Base-by-base conservation (phyloP, 2,113 vertebrate species). In the Poeciliopsis turrubarensis region DNA sequence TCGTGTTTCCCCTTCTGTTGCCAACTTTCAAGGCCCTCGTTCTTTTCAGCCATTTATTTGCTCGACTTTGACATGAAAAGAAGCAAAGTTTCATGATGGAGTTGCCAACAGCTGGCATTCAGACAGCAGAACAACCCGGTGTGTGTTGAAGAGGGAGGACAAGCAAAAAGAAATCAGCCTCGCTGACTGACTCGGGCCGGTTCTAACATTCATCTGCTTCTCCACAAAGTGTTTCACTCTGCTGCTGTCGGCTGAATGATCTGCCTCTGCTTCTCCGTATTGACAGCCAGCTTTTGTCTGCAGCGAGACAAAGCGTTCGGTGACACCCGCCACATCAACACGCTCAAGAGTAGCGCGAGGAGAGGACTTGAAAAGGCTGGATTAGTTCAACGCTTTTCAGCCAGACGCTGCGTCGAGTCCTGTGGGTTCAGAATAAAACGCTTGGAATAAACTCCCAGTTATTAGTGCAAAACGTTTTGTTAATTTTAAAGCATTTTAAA, bases 321-420 rank as follows among this genome's bases (percentile, higher is more conserved):
- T 10, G 60, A 77, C 79, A 75, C 72, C 72, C 77, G 73, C 73
- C 70, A 30, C 78, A 68, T 44, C 6, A 13, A 32, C 41, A 13
- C 77, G 10, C 72, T 83, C 47, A 34, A 51, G 73, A 75, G 30
- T 64, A 77, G 39, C 26, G 30, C 27, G 57, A 65, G 31, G 47
- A 65, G 25, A 60, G 11, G 26, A 60, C 65, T 64, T 78, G 27
- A 81, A 81, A 47, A 10, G 76, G 44, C 25, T 60, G 73, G 79
- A 79, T 77, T 77, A 86, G 73, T 68, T 80, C 83, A 88, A 82
- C 84, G 77, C 67, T 68, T 84, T 82, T 65, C 4, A 1, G 70
- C 74, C 19, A 47, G 64, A 51, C 41, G 2, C 69, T 14, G 74
- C 19, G 22, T 5, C 41, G 37, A 65, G 62, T 76, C 77, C 65